These are phyloP conservation scores for Danionella cerebrum DNA, from an alignment of 2,113 vertebrate species.

Conservation along the genomic window DNA sequence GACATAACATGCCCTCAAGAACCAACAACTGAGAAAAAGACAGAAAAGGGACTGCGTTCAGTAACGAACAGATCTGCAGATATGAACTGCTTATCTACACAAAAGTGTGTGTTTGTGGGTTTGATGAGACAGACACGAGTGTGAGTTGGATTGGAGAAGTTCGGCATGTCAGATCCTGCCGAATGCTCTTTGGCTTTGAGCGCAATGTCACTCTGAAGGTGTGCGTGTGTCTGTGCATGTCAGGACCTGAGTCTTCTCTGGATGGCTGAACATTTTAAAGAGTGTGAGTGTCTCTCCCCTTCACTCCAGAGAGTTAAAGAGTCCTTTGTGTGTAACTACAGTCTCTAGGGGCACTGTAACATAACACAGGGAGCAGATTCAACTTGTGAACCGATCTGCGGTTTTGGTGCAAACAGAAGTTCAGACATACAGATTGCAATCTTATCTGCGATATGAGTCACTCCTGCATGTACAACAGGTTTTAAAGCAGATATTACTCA, in stretches of 20 bases:
- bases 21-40: background rate
- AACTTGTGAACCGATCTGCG: background rate
- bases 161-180: conserved; percentile 53
- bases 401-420: no score
- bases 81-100: conserved; percentile 13
- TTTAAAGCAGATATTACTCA: no score
- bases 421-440: no score
- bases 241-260: background rate
- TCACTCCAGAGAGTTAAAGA: background rate
- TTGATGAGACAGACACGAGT: conserved; percentile 14
- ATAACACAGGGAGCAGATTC: background rate
- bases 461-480: no score
- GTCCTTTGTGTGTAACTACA: background rate
- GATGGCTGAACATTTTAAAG: conserved; percentile 11
- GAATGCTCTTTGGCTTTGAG: conserved; percentile 19
- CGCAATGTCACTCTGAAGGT: conserved; percentile 37
- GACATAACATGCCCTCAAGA: conserved; percentile 26
- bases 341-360: background rate
- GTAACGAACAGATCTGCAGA: background rate
- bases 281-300: background rate
- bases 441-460: no score
- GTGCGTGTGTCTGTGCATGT: conserved; percentile 46
- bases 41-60: conserved; percentile 23
- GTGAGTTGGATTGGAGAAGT: conserved; percentile 29
- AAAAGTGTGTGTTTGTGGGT: background rate